A percentile compares a stretch with the other conserved stretches of the same genome.
phyloP scores from a whole-genome alignment of 2,888 invertebrate species.

The Syrphus vitripennis region DNA sequence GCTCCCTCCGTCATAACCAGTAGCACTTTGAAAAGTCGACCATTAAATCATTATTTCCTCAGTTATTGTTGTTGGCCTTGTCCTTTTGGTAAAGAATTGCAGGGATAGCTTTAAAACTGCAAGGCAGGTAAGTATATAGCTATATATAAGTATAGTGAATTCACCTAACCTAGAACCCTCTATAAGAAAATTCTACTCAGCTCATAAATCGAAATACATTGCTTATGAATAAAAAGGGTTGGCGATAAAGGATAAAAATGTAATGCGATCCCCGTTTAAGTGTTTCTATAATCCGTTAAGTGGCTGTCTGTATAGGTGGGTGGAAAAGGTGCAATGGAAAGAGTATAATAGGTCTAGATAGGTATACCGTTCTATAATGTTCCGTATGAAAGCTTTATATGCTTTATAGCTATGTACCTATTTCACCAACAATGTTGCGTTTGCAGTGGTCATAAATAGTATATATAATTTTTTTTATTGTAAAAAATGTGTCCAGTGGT shows the following conservation, averaged over 20 bases:
- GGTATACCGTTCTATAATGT: background rate
- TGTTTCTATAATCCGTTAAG: constrained; percentile 71
- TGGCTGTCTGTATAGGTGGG: constrained; percentile 21
- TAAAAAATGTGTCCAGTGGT: constrained; percentile 53
- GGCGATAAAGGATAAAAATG: constrained; percentile 40
- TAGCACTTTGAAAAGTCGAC: constrained; percentile 20
- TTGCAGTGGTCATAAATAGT: constrained; percentile 67
- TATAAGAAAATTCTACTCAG: constrained; percentile 49
- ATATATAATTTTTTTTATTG: background rate
- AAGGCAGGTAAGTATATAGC: background rate
- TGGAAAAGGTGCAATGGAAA: background rate
- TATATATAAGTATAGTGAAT: background rate
- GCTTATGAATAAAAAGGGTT: constrained; percentile 61
- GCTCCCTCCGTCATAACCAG: background rate
- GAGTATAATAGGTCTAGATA: background rate
- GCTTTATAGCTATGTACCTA: too few species aligned
- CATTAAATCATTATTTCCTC: constrained; percentile 67
- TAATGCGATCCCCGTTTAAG: constrained; percentile 63
- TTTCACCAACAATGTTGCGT: constrained; percentile 51
- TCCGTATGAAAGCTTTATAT: background rate
- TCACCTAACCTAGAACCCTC: background rate
- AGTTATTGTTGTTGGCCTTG: constrained; percentile 34
- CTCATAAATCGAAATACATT: constrained; percentile 66
- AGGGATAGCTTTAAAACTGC: constrained; percentile 16
- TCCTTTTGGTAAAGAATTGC: background rate